These are phyloP conservation scores for Argya squamiceps DNA, from an alignment of 2,797 vertebrate genomes.

Conservation along the genomic window DNA sequence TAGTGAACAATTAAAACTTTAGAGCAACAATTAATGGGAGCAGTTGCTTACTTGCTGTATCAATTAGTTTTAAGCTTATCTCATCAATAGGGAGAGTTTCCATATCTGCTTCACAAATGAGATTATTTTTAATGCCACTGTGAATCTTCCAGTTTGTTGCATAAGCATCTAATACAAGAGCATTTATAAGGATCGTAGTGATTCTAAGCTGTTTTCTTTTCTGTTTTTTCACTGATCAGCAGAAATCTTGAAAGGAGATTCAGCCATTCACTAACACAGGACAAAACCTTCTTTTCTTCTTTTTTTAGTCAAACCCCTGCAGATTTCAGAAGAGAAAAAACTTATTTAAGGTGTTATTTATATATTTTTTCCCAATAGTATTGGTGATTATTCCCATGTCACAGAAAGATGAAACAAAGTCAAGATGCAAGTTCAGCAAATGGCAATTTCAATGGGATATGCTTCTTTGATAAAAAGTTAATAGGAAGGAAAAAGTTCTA, in stretches of 20 bases:
- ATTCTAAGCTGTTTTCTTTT: neutral
- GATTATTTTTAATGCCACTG: neutral
- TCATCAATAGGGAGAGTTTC: neutral
- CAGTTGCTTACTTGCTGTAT: neutral
- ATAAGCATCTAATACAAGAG: neutral
- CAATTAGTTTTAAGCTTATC: neutral
- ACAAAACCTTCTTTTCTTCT: neutral
- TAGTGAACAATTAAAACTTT: neutral
- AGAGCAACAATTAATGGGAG: neutral
- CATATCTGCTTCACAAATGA: neutral
- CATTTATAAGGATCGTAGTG: neutral
- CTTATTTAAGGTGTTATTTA: neutral
- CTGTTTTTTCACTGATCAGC: neutral
- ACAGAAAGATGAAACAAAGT: conserved; percentile 3
- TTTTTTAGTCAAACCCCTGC: neutral
- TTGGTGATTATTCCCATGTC: neutral
- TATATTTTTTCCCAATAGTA: neutral
- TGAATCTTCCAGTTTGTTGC: neutral
- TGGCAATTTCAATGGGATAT: neutral
- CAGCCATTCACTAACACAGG: neutral
- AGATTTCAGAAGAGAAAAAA: neutral
- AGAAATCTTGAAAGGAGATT: neutral
- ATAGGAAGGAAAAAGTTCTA: neutral
- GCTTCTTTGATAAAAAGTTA: neutral
- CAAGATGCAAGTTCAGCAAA: neutral